These are phyloP conservation scores for Nerophis lumbriciformis DNA, from an alignment of 2,113 vertebrate genomes.

Conservation along the genomic window DNA sequence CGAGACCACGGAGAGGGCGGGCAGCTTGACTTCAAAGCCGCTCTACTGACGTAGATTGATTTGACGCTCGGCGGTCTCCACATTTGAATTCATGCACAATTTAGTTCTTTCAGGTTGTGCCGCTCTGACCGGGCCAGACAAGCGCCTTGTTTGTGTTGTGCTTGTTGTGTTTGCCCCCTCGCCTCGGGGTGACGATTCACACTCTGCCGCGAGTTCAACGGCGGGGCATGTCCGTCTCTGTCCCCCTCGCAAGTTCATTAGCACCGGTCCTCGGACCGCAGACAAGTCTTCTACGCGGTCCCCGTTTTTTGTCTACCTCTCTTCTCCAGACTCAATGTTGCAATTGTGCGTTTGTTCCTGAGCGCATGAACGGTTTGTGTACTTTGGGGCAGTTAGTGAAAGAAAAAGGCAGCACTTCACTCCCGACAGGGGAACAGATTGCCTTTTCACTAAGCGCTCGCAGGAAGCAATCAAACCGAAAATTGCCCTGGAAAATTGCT, in stretches of 20 bases:
- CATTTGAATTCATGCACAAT: conserved; percentile 9
- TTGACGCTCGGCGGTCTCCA: background rate
- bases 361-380: conserved; percentile 29
- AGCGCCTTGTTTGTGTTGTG: conserved; percentile 60
- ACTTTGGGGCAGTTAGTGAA: conserved; percentile 23
- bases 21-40: conserved; percentile 6
- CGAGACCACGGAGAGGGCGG: background rate
- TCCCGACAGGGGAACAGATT: conserved; percentile 56
- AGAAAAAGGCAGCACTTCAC: conserved; percentile 34
- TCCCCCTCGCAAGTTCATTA: conserved; percentile 68
- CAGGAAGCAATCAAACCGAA: conserved; percentile 71
- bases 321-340: conserved; percentile 3
- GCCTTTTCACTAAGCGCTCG: conserved; percentile 53
- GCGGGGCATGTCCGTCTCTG: conserved; percentile 46
- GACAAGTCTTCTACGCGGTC: background rate
- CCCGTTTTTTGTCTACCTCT: background rate
- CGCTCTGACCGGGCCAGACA: conserved; percentile 21
- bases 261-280: conserved; percentile 12
- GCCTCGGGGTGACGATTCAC: conserved; percentile 68
- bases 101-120: conserved; percentile 19
- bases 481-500: conserved; percentile 65
- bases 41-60: background rate
- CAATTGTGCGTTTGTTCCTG: conserved; percentile 22
- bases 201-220: conserved; percentile 66
- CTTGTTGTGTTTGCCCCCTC: conserved; percentile 64